phyloP scores from a whole-genome alignment of 2,797 vertebrate species.

The Chiloscyllium punctatum region DNA sequence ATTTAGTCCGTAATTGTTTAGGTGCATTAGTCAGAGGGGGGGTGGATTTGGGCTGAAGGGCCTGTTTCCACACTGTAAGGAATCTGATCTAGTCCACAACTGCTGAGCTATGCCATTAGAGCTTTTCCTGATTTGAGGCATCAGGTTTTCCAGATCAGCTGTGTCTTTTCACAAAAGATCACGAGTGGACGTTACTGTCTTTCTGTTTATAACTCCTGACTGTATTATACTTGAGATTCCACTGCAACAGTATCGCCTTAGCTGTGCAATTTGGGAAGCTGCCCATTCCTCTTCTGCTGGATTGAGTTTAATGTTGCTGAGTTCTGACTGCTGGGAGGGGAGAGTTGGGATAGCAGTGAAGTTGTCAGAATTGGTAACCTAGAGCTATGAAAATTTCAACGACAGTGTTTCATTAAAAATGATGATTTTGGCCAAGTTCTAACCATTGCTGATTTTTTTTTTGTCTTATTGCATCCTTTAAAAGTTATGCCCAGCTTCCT shows the following conservation, averaged over 20 bases:
- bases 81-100: too few species aligned
- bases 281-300: not conserved
- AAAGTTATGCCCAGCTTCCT: not conserved
- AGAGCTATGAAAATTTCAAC: not conserved
- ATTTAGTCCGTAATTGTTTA: too few species aligned
- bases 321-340: not conserved
- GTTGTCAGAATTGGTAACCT: not conserved
- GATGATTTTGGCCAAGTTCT: not conserved
- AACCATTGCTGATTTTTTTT: not conserved
- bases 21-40: too few species aligned
- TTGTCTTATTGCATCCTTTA: not conserved
- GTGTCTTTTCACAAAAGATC: not conserved
- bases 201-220: not conserved
- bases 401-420: not conserved
- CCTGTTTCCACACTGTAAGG: too few species aligned
- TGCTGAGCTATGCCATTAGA: not conserved
- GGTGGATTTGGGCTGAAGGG: too few species aligned
- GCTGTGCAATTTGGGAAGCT: not conserved
- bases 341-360: not conserved
- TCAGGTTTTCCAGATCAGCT: not conserved
- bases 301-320: not conserved
- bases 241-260: not conserved
- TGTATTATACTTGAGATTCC: not conserved
- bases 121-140: constrained; percentile 1
- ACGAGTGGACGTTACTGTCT: not conserved